phyloP scores from a whole-genome alignment of 64 coral and sea anemone genomes.

The Pachyseris speciosa region DNA sequence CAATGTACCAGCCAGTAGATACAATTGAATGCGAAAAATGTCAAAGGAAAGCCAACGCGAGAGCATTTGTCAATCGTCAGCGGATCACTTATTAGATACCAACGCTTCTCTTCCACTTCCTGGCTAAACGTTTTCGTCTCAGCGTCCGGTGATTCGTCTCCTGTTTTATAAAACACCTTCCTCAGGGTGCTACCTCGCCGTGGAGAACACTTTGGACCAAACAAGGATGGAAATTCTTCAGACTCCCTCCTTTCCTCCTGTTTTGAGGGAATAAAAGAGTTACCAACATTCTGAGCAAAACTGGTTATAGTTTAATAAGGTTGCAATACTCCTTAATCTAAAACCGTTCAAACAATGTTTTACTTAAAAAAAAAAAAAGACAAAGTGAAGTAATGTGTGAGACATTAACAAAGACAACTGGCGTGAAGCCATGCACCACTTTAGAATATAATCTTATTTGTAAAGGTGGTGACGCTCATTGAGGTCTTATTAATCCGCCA shows the following conservation, averaged over 20 bases:
- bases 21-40: conserved; percentile 85
- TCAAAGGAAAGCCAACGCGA: conserved; percentile 77
- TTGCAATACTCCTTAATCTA: too few species aligned
- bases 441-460: too few species aligned
- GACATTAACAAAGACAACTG: too few species aligned
- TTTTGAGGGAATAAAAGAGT: background rate
- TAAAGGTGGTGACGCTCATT: too few species aligned
- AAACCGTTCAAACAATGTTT: too few species aligned
- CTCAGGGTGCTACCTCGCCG: background rate
- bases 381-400: too few species aligned
- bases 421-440: too few species aligned
- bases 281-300: too few species aligned
- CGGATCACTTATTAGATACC: conserved; percentile 10
- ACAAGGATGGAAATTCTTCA: background rate
- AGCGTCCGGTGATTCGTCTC: background rate
- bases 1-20: conserved; percentile 81
- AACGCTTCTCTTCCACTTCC: background rate
- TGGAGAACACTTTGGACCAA: conserved; percentile 28
- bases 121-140: conserved; percentile 2
- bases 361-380: too few species aligned
- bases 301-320: too few species aligned
- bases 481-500: too few species aligned
- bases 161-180: background rate
- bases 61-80: conserved; percentile 70
- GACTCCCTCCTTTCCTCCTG: background rate